These are phyloP conservation scores for Ommatoiulus sabulosus DNA, from an alignment of 2,888 invertebrate genomes.

Conservation along the genomic window DNA sequence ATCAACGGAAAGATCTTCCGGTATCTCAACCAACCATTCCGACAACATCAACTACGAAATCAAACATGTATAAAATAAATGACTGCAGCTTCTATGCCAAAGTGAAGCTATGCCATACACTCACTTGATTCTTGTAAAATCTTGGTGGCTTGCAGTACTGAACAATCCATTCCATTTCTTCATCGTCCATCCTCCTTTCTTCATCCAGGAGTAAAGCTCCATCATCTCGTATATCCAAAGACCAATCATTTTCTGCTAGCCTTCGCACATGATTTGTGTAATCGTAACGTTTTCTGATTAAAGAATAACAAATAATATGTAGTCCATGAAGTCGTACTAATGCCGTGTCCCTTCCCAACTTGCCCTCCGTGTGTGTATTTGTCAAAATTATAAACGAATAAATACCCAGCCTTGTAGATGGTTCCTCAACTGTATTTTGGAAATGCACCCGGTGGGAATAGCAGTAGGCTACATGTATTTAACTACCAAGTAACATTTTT, in stretches of 20 bases:
- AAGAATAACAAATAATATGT: slow-evolving; percentile 39
- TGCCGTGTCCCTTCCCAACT: too few relatives aligned
- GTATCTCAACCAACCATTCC: slow-evolving; percentile 92
- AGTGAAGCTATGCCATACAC: too few relatives aligned
- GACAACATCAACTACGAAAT: slow-evolving; percentile 81
- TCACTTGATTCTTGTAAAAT: slow-evolving; percentile 55
- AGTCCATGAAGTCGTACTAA: too few relatives aligned
- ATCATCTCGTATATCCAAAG: slow-evolving; percentile 49
- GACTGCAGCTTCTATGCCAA: too few relatives aligned
- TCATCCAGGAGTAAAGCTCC: neutral
- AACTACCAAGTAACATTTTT: too few relatives aligned
- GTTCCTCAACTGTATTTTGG: too few relatives aligned
- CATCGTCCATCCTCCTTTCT: slow-evolving; percentile 47
- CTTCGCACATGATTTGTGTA: slow-evolving; percentile 64
- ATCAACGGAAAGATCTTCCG: slow-evolving; percentile 71
- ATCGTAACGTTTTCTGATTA: slow-evolving; percentile 65
- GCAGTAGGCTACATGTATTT: too few relatives aligned
- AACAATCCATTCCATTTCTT: slow-evolving; percentile 55
- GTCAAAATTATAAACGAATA: too few relatives aligned
- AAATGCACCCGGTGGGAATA: too few relatives aligned
- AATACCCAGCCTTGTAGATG: too few relatives aligned
- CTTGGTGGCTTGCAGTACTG: slow-evolving; percentile 54
- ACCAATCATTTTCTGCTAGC: slow-evolving; percentile 63
- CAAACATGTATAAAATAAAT: neutral
- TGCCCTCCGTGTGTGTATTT: too few relatives aligned